Percentiles rank a stretch among this genome's conserved stretches.
phyloP scores from a whole-genome alignment of 2,113 vertebrate species.

The Guaruba guarouba region DNA sequence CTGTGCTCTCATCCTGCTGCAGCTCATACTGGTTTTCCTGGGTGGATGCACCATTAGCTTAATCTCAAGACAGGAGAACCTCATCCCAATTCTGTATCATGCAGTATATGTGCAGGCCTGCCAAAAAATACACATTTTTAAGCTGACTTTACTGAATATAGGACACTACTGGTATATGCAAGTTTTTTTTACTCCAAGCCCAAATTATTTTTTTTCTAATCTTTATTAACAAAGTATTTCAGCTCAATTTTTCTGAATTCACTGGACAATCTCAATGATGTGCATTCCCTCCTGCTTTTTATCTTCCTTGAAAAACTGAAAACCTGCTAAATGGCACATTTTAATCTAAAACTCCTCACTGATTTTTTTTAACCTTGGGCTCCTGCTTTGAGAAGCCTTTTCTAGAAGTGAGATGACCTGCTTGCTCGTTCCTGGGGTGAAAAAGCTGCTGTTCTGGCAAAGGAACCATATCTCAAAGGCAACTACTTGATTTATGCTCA shows the following conservation, averaged over 20 bases:
- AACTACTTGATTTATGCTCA: not conserved
- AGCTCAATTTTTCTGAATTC: not conserved
- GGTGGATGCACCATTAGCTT: not conserved
- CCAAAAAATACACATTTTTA: not conserved
- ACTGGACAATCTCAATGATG: not conserved
- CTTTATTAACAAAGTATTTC: not conserved
- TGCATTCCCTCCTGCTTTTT: not conserved
- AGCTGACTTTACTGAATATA: not conserved
- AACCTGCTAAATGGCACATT: not conserved
- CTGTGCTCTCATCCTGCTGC: too few species aligned
- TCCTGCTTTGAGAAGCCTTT: not conserved
- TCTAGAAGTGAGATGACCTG: not conserved
- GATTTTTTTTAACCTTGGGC: not conserved
- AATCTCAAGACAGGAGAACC: not conserved
- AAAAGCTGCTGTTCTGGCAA: not conserved
- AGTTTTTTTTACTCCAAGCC: not conserved
- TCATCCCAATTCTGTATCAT: not conserved
- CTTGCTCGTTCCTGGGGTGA: not conserved
- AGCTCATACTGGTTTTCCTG: not conserved
- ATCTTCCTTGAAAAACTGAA: not conserved
- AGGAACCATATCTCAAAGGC: not conserved
- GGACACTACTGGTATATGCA: not conserved
- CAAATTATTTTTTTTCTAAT: not conserved
- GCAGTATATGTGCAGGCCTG: not conserved
- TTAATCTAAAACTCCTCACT: not conserved